Percentiles rank a stretch among this genome's conserved stretches.
Conservation (phyloP, 2,797 vertebrate genomes). For the Sparidentex hasta region DNA sequence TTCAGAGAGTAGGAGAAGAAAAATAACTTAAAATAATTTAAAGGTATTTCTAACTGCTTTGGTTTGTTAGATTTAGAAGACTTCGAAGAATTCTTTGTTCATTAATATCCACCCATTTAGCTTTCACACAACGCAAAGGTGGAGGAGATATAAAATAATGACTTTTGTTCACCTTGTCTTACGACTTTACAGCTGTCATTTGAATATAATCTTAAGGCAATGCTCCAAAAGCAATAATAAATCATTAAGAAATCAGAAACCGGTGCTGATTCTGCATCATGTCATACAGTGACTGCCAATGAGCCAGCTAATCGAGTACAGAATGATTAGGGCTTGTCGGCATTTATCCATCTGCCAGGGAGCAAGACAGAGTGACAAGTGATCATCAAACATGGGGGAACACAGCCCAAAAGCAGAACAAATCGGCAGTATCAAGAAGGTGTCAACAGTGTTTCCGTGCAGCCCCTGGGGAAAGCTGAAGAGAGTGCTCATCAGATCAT, state of each 20-base stretch:
- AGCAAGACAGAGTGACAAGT: conserved; percentile 51
- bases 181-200: not conserved
- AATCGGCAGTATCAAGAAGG: conserved; percentile 50
- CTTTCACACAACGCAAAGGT: not conserved
- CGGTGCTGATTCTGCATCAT: not conserved
- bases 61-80: not conserved
- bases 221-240: not conserved
- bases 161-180: not conserved
- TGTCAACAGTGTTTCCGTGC: conserved; percentile 32
- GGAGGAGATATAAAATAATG: not conserved
- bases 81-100: not conserved
- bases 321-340: conserved; percentile 10
- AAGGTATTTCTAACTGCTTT: not conserved
- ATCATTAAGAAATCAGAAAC: not conserved
- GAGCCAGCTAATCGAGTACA: conserved; percentile 32
- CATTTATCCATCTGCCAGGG: conserved; percentile 39
- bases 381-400: conserved; percentile 43
- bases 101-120: not conserved
- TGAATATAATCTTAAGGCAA: not conserved
- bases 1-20: conserved; percentile 14
- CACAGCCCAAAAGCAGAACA: conserved; percentile 32
- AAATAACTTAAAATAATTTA: not conserved
- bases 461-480: conserved; percentile 41
- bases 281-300: conserved; percentile 1
- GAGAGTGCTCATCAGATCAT: conserved; percentile 53